Conservation (phyloP, 1,140 invertebrate species). For the Augochlora pura region DNA sequence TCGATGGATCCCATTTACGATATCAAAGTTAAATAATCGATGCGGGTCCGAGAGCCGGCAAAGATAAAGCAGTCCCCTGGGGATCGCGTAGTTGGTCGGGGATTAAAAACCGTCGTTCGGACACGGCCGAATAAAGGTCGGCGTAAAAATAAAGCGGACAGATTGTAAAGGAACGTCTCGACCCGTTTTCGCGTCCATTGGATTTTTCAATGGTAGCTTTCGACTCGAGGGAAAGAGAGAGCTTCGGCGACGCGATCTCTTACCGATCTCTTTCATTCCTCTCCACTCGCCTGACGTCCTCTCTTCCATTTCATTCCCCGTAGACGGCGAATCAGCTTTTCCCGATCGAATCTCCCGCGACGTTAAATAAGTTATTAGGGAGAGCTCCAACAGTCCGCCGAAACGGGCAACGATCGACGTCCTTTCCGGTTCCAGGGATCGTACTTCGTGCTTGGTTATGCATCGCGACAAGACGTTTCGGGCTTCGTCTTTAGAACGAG, state of each 20-base stretch:
- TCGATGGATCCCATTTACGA: conserved; percentile 35
- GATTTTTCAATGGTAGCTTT: conserved; percentile 8
- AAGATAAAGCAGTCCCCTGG: conserved; percentile 18
- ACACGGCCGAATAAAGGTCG: conserved; percentile 13
- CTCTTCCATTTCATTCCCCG: neutral
- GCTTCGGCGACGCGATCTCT: neutral
- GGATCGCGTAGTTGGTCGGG: conserved; percentile 1
- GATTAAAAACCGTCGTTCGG: conserved; percentile 13
- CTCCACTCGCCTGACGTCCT: too few species aligned
- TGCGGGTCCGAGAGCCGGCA: neutral
- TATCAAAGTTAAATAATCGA: conserved; percentile 44
- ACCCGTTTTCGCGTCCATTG: neutral
- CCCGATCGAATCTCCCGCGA: too few species aligned
- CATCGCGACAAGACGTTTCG: neutral
- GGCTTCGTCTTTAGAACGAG: neutral
- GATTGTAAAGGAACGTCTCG: conserved; percentile 12
- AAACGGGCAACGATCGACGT: too few species aligned
- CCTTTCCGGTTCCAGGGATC: too few species aligned
- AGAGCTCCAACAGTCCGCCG: too few species aligned
- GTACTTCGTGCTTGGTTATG: neutral
- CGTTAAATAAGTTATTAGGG: too few species aligned
- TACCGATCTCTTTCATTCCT: neutral
- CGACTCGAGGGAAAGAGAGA: neutral
- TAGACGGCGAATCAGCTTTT: too few species aligned
- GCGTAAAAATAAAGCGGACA: conserved; percentile 14